These are phyloP conservation scores for Hippopotamyrus pictus DNA, from an alignment of 2,797 vertebrate genomes.

Conservation along the genomic window DNA sequence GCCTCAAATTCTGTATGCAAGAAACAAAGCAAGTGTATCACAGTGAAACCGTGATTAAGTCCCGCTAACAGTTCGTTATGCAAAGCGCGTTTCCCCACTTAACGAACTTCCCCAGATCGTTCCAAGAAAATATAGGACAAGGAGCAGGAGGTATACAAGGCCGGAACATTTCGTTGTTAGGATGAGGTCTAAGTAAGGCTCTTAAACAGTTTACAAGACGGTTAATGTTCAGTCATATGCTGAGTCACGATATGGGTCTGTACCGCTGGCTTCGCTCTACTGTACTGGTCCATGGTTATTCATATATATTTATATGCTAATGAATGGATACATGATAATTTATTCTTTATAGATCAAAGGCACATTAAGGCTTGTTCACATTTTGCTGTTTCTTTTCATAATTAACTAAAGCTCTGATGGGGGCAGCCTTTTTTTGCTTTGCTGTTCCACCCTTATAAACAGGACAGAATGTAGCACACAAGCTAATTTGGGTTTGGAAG, in stretches of 20 bases:
- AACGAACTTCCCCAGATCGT: not conserved
- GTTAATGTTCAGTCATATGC: not conserved
- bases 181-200: not conserved
- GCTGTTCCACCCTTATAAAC: not conserved
- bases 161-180: not conserved
- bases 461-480: slow-evolving; percentile 46
- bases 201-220: not conserved
- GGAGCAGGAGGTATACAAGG: not conserved
- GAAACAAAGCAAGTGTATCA: not conserved
- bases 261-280: not conserved
- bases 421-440: not conserved
- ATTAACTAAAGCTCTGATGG: slow-evolving; percentile 39
- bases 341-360: slow-evolving; percentile 57
- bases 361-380: not conserved
- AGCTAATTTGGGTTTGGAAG: slow-evolving; percentile 37
- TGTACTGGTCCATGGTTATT: not conserved
- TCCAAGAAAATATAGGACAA: not conserved
- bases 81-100: not conserved
- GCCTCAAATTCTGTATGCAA: not conserved
- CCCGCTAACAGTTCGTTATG: not conserved
- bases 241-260: not conserved
- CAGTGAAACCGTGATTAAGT: not conserved
- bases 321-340: slow-evolving; percentile 34
- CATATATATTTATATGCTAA: not conserved
- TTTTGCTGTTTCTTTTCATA: slow-evolving; percentile 32